Evolutionary conservation across 2,113 vertebrate genomes (phyloP).

Genomic region (Arizona elegans): DNA sequence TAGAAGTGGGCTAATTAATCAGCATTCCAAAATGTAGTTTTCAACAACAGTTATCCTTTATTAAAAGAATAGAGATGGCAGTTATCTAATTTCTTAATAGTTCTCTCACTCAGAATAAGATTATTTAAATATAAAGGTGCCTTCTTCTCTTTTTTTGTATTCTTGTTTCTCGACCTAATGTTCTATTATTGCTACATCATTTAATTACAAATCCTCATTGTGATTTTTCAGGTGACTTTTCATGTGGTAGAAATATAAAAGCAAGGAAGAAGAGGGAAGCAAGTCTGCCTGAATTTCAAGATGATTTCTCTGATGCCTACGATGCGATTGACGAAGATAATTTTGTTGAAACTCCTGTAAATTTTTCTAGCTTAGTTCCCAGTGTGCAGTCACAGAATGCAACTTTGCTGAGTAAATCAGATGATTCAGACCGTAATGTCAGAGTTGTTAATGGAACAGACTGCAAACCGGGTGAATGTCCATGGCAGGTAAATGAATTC

Average conservation of each 20-base stretch:
- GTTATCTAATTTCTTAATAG: background rate
- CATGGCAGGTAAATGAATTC: slow-evolving; percentile 84
- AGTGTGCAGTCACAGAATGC: fast-evolving
- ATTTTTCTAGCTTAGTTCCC: background rate
- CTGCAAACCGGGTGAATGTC: slow-evolving; percentile 83
- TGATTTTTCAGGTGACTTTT: slow-evolving; percentile 59
- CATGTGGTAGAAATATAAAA: slow-evolving; percentile 59
- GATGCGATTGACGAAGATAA: background rate
- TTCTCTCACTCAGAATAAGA: background rate
- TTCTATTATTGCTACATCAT: background rate
- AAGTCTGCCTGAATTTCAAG: background rate
- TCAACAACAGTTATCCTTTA: background rate
- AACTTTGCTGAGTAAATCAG: background rate
- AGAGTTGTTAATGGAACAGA: slow-evolving; percentile 80
- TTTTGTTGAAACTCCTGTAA: background rate
- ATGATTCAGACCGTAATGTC: fast-evolving
- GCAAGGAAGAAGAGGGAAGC: slow-evolving; percentile 36
- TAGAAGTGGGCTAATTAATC: background rate
- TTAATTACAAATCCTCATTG: background rate
- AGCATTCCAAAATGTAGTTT: background rate
- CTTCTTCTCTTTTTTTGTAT: background rate
- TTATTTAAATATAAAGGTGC: background rate
- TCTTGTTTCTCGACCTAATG: background rate
- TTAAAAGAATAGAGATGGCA: background rate
- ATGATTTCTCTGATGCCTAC: fast-evolving